These are phyloP conservation scores for Mionectes macconnelli DNA, from an alignment of 2,113 vertebrate genomes.

Conservation along the genomic window DNA sequence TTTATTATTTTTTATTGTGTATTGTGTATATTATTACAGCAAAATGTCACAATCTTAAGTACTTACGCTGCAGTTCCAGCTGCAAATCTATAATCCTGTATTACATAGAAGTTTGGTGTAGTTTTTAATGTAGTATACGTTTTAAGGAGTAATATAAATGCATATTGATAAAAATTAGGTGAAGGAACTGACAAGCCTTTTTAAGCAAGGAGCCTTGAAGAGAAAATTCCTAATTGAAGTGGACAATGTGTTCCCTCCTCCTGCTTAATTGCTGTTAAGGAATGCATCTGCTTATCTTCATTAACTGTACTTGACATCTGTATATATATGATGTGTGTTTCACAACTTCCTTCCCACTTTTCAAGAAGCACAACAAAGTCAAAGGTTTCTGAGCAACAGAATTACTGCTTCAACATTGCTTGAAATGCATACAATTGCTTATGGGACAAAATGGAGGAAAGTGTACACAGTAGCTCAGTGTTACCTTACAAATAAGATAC, in stretches of 20 bases:
- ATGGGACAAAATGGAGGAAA: background rate
- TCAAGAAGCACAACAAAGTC: conserved; percentile 7
- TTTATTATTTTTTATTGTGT: no score
- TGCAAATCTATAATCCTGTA: background rate
- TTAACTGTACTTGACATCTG: conserved; percentile 32
- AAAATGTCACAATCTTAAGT: background rate
- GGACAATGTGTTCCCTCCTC: background rate
- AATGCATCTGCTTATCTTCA: conserved; percentile 53
- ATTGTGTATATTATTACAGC: background rate
- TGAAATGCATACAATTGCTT: background rate
- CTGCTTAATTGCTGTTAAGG: conserved; percentile 2
- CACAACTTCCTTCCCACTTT: conserved; percentile 32
- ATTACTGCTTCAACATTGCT: background rate
- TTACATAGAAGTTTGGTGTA: background rate
- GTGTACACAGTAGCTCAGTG: background rate
- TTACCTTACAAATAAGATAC: background rate
- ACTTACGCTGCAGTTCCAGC: background rate
- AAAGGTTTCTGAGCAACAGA: conserved; percentile 3
- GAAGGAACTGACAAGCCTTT: background rate
- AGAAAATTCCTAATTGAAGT: background rate
- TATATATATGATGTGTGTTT: background rate
- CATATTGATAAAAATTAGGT: background rate
- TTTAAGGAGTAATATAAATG: background rate
- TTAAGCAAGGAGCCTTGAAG: background rate
- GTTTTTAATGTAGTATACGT: background rate